Base-by-base conservation (phyloP, 2,888 invertebrate genomes). In the Andricus curvator region DNA sequence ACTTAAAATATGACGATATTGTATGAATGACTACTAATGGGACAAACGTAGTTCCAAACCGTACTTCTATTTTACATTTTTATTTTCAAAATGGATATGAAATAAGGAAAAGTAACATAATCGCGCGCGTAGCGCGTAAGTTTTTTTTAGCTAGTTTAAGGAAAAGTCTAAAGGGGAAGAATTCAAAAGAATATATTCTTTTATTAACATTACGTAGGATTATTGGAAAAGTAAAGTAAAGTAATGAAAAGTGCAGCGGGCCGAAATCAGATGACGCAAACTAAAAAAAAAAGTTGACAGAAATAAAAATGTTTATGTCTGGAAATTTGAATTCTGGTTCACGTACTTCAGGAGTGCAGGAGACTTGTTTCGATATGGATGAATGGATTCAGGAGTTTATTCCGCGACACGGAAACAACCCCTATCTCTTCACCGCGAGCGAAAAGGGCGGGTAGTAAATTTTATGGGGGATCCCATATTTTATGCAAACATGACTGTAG, bases 381-480 rank as follows among this genome's bases (percentile, higher is more conserved):
- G 74, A 74, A 74, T 74, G 56, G 56, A 56, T 74, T 33, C 74
- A 74, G 51, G 51, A 56, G 85, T 88, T 88, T 87, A 88, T 88
- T 87, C 85, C 84, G 82, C 84, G 88, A 84, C 86, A 87, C 87
- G 88, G 85, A 86, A 86, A 86, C 86, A 85, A 81, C 41, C 65
- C 68, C 76, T 77, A 62, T 80, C 77, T 77, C 60, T 29, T 77
- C 77, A 65, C 78, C 48, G 37, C 78, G 78, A 78, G 56, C 44
- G 62, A 77, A 83, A 84, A 83, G 83, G 80, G 82, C 76, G 79
- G 81, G 84, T 80, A 80, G 85, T 83, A 84, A 88, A 87, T 84
- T 88, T 84, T 82, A 83, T 80, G 84, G 85, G 80, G 84, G 87
- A 88, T 87, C 84, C 84, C 84, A 84, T 82, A 85, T 84, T 86